Evolutionary conservation across 2,888 invertebrate genomes (phyloP), one percentile per base, ranked within the genome.

Genomic region (Steinernema carpocapsae): DNA sequence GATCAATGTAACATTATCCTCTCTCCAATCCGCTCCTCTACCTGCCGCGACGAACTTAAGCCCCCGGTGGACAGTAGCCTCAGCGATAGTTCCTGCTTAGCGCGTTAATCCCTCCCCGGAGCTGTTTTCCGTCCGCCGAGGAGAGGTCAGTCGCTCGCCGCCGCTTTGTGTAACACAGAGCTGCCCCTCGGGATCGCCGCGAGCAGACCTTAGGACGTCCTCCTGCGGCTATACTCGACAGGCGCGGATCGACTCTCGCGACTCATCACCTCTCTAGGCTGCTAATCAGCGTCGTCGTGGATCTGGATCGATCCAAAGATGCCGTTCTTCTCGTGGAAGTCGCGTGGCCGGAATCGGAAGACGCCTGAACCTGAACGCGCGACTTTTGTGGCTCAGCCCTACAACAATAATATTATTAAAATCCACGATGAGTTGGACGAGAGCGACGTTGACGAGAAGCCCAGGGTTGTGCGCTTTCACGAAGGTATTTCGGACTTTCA

Each of bases 311-410:
- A 56, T 48, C 48, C 14, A 29, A 17, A 22, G 64, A 64, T 64
- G 64, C 64, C 64, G 19, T 71, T 80, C 42, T 79, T 79, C 76
- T 74, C 76, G 70, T 82, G 82, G 82, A 79, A 79, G 70, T 76
- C 77, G 22, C 78, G 80, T n/a, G 19, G 72, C 76, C 29, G 78
- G 77, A 78, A 79, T 10, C 76, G 82, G 22, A 80, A 80, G 71
- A 82, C 82, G 26, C 82, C 82, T n/a, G 82, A 82, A 71, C 78
- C 82, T 12, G 74, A 77, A 59, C 77, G 78, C 64, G 79, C 80
- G 26, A 64, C 64, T 29, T 37, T 26, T 29, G 64, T 64, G 17
- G 29, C 64, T 6, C 37, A 29, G 32, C 64, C 64, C 17, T 64
- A 29, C 29, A 37, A 37, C 17, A 37, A 29, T 12, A 29, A 64